Conservation (phyloP, 1,140 invertebrate genomes). For the Neodiprion fabricii region DNA sequence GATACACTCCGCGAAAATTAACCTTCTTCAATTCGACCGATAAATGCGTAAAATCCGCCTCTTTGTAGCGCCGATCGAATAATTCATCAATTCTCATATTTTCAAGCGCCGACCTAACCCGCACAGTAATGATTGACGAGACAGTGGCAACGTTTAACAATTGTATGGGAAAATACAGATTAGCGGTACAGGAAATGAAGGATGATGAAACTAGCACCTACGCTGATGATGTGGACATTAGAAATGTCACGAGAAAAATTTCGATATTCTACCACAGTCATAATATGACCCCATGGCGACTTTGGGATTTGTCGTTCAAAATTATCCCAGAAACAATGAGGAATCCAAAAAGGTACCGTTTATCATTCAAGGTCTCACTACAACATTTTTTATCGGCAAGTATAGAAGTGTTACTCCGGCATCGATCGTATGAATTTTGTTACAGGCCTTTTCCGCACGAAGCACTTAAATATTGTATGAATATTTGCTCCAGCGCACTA, state of each 20-base stretch:
- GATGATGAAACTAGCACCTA: constrained; percentile 81
- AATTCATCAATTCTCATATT: not conserved
- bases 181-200: constrained; percentile 83
- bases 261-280: constrained; percentile 94
- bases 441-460: constrained; percentile 63
- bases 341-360: constrained; percentile 52
- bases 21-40: constrained; percentile 7
- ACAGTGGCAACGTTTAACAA: constrained; percentile 90
- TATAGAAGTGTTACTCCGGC: constrained; percentile 31
- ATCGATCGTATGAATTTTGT: constrained; percentile 29
- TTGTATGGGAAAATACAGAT: constrained; percentile 85
- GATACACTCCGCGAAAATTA: too few species aligned
- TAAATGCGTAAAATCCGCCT: constrained; percentile 36
- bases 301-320: constrained; percentile 90
- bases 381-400: constrained; percentile 53
- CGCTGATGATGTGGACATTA: constrained; percentile 74
- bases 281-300: constrained; percentile 85
- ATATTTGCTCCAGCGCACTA: constrained; percentile 86
- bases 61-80: not conserved
- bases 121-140: constrained; percentile 89
- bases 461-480: constrained; percentile 89
- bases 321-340: constrained; percentile 74
- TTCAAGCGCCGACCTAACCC: constrained; percentile 78
- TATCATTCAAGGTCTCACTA: constrained; percentile 35
- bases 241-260: constrained; percentile 89